phyloP scores from a whole-genome alignment of 2,113 vertebrate genomes.

The Bos javanicus region DNA sequence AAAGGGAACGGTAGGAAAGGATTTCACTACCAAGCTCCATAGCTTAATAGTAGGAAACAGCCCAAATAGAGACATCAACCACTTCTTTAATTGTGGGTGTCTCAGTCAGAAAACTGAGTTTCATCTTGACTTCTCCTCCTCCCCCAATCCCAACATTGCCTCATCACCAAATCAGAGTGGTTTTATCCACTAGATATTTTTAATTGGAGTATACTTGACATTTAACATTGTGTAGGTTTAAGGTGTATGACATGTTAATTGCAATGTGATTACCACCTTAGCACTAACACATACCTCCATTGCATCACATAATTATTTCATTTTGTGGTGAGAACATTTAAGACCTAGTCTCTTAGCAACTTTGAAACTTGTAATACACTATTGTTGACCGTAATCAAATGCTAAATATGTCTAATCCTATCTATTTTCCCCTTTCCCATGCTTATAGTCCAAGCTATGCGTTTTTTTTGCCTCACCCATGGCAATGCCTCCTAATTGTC shows the following conservation, averaged over 20 bases:
- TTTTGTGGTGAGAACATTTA: background rate
- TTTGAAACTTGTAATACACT: background rate
- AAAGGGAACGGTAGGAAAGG: background rate
- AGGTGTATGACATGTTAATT: background rate
- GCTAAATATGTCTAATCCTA: background rate
- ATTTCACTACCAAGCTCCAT: background rate
- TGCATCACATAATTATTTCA: background rate
- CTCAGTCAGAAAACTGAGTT: background rate
- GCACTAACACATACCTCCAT: background rate
- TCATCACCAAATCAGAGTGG: background rate
- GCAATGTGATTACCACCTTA: background rate
- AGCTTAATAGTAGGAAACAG: background rate
- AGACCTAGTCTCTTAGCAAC: background rate
- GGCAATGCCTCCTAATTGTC: background rate
- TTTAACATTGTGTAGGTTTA: background rate
- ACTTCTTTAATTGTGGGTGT: background rate
- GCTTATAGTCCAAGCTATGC: background rate
- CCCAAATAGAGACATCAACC: background rate
- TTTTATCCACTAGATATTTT: background rate
- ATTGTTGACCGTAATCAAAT: background rate
- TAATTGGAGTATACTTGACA: background rate
- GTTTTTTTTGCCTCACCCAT: background rate
- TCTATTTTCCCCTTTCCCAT: background rate
- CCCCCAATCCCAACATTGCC: background rate
- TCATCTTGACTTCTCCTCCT: background rate